These are phyloP conservation scores for Plecotus auritus DNA, from an alignment of 2,113 vertebrate genomes.

Conservation along the genomic window DNA sequence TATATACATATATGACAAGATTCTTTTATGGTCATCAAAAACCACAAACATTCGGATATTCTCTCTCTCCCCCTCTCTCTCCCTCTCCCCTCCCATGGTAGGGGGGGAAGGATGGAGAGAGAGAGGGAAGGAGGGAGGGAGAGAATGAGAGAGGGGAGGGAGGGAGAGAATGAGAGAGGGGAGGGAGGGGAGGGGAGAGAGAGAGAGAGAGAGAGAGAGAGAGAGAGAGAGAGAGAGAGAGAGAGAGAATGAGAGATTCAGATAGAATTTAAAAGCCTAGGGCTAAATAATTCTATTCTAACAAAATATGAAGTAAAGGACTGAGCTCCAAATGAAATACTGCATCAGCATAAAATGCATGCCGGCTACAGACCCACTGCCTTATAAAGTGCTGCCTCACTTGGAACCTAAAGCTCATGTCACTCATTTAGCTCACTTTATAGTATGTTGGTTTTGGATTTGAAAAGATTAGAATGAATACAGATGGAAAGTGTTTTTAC, in stretches of 20 bases:
- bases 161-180: background rate
- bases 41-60: background rate
- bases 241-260: background rate
- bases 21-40: background rate
- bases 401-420: slow-evolving; percentile 74
- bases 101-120: background rate
- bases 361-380: slow-evolving; percentile 66
- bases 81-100: too few relatives aligned
- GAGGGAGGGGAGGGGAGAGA: background rate
- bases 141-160: background rate
- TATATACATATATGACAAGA: background rate
- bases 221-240: background rate
- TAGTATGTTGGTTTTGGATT: slow-evolving; percentile 83
- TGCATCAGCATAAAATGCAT: slow-evolving; percentile 77
- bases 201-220: background rate
- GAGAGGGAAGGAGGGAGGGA: background rate
- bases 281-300: slow-evolving; percentile 75
- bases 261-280: slow-evolving; percentile 48
- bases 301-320: slow-evolving; percentile 77
- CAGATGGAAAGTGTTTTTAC: slow-evolving; percentile 84
- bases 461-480: slow-evolving; percentile 82
- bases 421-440: slow-evolving; percentile 83
- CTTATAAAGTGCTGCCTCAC: slow-evolving; percentile 76
- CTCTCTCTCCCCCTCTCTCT: background rate
- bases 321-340: slow-evolving; percentile 73